Evolutionary conservation across 92 coral and sea anemone species (phyloP).

Genomic region (Palythoa grandiflora): DNA sequence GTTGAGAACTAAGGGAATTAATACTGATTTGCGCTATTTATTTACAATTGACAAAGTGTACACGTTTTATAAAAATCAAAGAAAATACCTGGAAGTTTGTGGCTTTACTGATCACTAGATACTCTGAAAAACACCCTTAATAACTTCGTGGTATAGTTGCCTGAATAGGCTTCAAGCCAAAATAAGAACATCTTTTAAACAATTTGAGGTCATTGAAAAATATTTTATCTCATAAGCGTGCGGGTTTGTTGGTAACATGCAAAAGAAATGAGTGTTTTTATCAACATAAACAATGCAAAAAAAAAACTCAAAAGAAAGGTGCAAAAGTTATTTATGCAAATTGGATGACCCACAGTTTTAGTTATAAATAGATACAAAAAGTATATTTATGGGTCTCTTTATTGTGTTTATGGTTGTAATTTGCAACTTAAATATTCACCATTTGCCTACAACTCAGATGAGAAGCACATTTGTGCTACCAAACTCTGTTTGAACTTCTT

Average conservation of each 20-base stretch:
- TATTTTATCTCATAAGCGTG: conserved; percentile 5
- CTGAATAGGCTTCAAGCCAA: background rate
- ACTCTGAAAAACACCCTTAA: background rate
- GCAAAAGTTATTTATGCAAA: conserved; percentile 40
- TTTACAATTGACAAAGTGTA: conserved; percentile 50
- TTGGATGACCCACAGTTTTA: background rate
- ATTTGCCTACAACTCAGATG: background rate
- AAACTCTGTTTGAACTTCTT: background rate
- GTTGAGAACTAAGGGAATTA: conserved; percentile 34
- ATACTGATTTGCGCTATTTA: conserved; percentile 44
- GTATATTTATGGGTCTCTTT: background rate
- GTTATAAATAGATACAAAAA: background rate
- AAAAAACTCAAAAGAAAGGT: background rate
- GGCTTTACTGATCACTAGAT: background rate
- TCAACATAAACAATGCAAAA: background rate
- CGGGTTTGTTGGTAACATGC: conserved; percentile 18
- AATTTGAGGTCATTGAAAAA: background rate
- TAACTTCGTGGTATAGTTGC: background rate
- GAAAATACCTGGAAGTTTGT: background rate
- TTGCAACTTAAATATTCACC: background rate
- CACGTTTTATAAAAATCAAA: conserved; percentile 26
- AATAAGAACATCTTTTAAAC: background rate
- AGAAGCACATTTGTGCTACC: background rate
- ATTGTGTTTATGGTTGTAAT: background rate
- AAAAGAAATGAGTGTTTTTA: conserved; percentile 2